These are phyloP conservation scores for Trissoscelio sp. DNA, from an alignment of 2,888 invertebrate genomes.

Conservation along the genomic window DNA sequence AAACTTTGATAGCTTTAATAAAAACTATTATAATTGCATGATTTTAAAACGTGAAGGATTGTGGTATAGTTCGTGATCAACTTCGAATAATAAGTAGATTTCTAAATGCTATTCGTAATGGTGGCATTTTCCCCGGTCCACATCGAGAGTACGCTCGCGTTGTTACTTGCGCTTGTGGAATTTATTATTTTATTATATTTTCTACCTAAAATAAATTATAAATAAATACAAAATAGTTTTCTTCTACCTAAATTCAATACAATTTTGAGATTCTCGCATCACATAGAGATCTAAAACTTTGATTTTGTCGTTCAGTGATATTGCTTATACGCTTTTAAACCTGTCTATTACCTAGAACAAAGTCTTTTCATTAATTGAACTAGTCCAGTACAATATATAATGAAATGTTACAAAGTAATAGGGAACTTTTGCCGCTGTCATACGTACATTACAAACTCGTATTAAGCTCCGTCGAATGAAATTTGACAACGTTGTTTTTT, in stretches of 20 bases:
- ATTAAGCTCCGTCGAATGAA: constrained; percentile 52
- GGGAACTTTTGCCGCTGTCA: constrained; percentile 76
- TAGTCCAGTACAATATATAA: constrained; percentile 74
- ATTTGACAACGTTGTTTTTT: constrained; percentile 25
- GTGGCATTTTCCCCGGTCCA: constrained; percentile 10
- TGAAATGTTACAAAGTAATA: constrained; percentile 75
- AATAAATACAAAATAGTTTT: constrained; percentile 82
- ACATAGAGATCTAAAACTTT: constrained; percentile 74
- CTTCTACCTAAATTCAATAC: constrained; percentile 82
- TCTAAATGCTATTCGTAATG: constrained; percentile 60
- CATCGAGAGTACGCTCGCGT: constrained; percentile 2
- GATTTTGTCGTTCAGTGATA: constrained; percentile 75
- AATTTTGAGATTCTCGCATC: constrained; percentile 77
- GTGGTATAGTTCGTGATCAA: constrained; percentile 63
- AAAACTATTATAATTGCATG: constrained; percentile 73
- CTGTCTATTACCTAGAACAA: constrained; percentile 67
- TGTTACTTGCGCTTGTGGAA: constrained; percentile 65
- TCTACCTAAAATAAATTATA: constrained; percentile 83
- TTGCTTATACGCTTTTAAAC: constrained; percentile 30
- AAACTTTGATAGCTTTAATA: too few species aligned
- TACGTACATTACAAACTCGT: constrained; percentile 70
- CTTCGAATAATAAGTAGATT: constrained; percentile 59
- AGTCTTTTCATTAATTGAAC: constrained; percentile 76
- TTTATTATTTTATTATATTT: constrained; percentile 79
- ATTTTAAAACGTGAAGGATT: constrained; percentile 61